These are phyloP conservation scores for Cuculus canorus DNA, from an alignment of 2,797 vertebrate species.

Conservation along the genomic window DNA sequence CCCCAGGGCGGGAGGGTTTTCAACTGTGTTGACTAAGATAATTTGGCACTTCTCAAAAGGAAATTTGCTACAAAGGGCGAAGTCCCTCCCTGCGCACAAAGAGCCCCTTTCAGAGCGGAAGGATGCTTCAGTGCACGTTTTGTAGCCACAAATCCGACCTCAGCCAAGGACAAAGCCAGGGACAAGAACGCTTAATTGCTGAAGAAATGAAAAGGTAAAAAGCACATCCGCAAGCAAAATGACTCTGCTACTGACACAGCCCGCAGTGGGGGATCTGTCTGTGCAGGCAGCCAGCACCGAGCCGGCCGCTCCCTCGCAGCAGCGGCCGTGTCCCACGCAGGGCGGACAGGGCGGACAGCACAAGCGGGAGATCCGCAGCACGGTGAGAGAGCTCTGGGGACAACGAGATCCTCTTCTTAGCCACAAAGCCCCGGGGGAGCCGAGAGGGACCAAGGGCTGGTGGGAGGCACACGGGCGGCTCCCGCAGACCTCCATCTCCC, in stretches of 20 bases:
- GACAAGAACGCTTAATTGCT: constrained; percentile 72
- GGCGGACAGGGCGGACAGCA: not conserved
- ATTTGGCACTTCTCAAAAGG: constrained; percentile 71
- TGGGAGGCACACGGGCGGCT: not conserved
- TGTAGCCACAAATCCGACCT: constrained; percentile 64
- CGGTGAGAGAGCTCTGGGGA: not conserved
- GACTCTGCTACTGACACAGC: constrained; percentile 68
- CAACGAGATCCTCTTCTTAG: not conserved
- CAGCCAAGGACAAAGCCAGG: constrained; percentile 66
- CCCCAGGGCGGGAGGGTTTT: constrained; percentile 50
- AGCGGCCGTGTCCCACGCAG: too few species aligned
- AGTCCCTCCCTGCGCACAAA: constrained; percentile 59
- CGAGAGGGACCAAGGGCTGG: not conserved
- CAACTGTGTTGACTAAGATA: constrained; percentile 68
- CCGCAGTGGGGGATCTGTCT: not conserved
- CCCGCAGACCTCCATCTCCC: not conserved
- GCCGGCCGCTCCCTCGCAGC: too few species aligned
- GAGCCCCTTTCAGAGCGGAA: constrained; percentile 63
- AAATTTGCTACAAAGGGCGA: constrained; percentile 60
- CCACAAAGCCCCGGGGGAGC: not conserved
- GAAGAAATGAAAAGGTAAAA: constrained; percentile 74
- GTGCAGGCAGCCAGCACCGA: not conserved
- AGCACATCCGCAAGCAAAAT: constrained; percentile 67
- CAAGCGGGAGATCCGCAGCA: not conserved
- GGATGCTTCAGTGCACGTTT: constrained; percentile 68